Percentiles rank a stretch among this genome's conserved stretches.
Conservation (phyloP, 1,140 invertebrate genomes). For the Drosophila sucinea region DNA sequence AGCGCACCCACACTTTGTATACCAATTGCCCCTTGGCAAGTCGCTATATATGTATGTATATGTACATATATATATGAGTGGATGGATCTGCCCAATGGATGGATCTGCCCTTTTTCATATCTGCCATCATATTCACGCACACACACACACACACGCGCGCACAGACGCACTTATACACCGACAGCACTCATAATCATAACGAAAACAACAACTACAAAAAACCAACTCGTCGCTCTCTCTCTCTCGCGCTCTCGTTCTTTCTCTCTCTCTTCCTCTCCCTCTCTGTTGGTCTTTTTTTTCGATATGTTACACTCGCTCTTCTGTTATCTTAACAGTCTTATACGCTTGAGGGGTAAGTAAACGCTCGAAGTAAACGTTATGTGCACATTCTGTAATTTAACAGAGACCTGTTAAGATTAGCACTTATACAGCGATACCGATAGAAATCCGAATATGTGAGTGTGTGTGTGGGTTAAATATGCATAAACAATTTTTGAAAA, state of each 20-base stretch:
- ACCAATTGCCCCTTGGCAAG: neutral
- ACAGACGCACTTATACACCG: constrained; percentile 16
- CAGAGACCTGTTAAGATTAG: neutral
- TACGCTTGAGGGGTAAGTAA: constrained; percentile 32
- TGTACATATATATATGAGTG: neutral
- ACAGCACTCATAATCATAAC: constrained; percentile 78
- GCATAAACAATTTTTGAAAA: constrained; percentile 40
- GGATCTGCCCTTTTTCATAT: constrained; percentile 76
- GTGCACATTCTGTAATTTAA: constrained; percentile 14
- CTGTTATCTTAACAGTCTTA: constrained; percentile 54
- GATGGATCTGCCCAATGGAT: constrained; percentile 29
- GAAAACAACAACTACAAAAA: constrained; percentile 65
- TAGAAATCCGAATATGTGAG: neutral
- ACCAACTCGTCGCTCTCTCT: constrained; percentile 44
- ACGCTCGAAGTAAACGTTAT: neutral
- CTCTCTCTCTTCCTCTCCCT: constrained; percentile 44
- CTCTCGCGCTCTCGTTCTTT: constrained; percentile 66
- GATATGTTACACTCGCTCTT: constrained; percentile 39
- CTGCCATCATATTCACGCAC: constrained; percentile 77
- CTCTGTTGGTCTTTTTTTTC: constrained; percentile 38
- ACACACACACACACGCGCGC: constrained; percentile 22
- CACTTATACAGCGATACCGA: neutral
- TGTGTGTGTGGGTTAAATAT: constrained; percentile 4
- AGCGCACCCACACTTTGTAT: constrained; percentile 1
- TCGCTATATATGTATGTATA: neutral